Percentiles rank a stretch among this genome's conserved stretches.
Conservation (phyloP, 2,113 vertebrate species). For the Cynoglossus semilaevis region DNA sequence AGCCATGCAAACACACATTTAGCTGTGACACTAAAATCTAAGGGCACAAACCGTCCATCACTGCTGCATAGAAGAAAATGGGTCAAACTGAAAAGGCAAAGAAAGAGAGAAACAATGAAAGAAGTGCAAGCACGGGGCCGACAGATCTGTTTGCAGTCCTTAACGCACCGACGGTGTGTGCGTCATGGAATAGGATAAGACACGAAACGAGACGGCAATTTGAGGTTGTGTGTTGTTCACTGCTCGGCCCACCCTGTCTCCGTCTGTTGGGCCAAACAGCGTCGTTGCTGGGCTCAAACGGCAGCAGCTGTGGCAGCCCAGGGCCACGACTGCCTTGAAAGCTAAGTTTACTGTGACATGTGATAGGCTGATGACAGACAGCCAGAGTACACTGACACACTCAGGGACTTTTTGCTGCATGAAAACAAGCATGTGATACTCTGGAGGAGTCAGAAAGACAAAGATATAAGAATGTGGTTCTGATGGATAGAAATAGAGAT, state of each 20-base stretch:
- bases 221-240: slow-evolving; percentile 46
- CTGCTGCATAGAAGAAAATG: slow-evolving; percentile 36
- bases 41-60: slow-evolving; percentile 60
- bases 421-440: slow-evolving; percentile 9
- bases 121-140: slow-evolving; percentile 18
- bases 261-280: slow-evolving; percentile 50
- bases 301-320: slow-evolving; percentile 39
- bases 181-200: slow-evolving; percentile 24
- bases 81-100: slow-evolving; percentile 43
- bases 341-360: slow-evolving; percentile 50
- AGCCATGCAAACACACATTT: slow-evolving; percentile 71
- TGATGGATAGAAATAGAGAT: neutral
- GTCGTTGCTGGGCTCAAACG: slow-evolving; percentile 28
- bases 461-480: neutral
- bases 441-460: slow-evolving; percentile 6
- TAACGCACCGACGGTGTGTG: slow-evolving; percentile 35
- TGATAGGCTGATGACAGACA: slow-evolving; percentile 50
- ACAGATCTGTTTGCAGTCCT: slow-evolving; percentile 51
- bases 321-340: slow-evolving; percentile 31
- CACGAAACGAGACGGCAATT: slow-evolving; percentile 39
- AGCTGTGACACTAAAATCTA: slow-evolving; percentile 65
- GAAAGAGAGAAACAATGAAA: slow-evolving; percentile 40
- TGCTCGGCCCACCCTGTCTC: slow-evolving; percentile 45
- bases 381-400: slow-evolving; percentile 34
- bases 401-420: slow-evolving; percentile 37